Evolutionary conservation across 1,140 invertebrate genomes (phyloP).

Genomic region (Drosophila nasuta): DNA sequence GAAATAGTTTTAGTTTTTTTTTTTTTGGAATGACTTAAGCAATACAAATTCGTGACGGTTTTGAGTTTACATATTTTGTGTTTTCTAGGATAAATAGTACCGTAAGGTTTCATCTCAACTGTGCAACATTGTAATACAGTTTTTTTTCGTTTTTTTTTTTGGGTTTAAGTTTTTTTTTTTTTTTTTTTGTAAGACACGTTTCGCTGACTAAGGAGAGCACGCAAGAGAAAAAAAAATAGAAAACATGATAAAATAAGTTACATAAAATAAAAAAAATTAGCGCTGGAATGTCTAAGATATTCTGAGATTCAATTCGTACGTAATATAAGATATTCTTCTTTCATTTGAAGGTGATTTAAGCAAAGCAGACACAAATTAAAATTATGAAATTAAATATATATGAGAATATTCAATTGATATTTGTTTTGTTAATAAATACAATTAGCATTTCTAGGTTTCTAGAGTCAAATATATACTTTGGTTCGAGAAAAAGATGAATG

Average conservation of each 20-base stretch:
- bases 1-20: conserved; percentile 24
- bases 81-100: conserved; percentile 54
- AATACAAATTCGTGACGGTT: conserved; percentile 78
- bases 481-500: conserved; percentile 13
- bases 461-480: conserved; percentile 27
- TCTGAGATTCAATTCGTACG: conserved; percentile 53
- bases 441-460: conserved; percentile 37
- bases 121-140: conserved; percentile 67
- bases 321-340: neutral
- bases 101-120: conserved; percentile 15
- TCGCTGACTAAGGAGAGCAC: conserved; percentile 58
- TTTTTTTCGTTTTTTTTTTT: conserved; percentile 1
- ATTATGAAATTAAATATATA: conserved; percentile 15
- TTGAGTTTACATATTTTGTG: conserved; percentile 43
- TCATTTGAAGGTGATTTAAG: conserved; percentile 3
- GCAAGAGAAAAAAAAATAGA: conserved; percentile 57
- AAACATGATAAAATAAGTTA: conserved; percentile 39
- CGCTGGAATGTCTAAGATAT: conserved; percentile 66
- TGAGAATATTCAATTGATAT: conserved; percentile 11
- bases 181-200: conserved; percentile 78
- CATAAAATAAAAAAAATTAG: conserved; percentile 35
- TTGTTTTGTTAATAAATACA: conserved; percentile 25
- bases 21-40: conserved; percentile 52
- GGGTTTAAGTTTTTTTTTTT: conserved; percentile 6
- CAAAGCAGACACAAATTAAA: conserved; percentile 39